Percentiles rank a stretch among this genome's conserved stretches.
These are phyloP conservation scores for Asbolus verrucosus DNA, from an alignment of 1,140 invertebrate genomes.

Conservation along the genomic window DNA sequence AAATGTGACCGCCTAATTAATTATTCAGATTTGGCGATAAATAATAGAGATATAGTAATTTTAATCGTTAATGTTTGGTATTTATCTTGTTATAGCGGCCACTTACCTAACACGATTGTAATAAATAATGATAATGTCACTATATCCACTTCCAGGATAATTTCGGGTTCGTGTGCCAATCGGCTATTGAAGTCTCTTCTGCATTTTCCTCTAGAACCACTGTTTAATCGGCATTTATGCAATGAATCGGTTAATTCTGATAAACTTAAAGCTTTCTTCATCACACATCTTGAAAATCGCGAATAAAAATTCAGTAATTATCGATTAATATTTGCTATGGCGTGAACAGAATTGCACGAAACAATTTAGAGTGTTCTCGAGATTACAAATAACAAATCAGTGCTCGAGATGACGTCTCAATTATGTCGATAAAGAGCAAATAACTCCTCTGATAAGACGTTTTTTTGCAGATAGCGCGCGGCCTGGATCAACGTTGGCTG, in stretches of 20 bases:
- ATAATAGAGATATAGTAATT: slow-evolving; percentile 29
- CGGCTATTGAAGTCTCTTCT: slow-evolving; percentile 39
- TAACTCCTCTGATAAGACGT: slow-evolving; percentile 34
- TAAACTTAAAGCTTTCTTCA: no score
- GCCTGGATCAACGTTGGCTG: slow-evolving; percentile 38
- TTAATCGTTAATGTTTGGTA: slow-evolving; percentile 3
- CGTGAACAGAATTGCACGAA: neutral
- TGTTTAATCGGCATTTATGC: no score
- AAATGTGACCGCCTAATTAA: slow-evolving; percentile 19
- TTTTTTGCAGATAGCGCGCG: slow-evolving; percentile 49
- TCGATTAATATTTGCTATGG: neutral
- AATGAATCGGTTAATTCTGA: no score
- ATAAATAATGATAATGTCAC: neutral
- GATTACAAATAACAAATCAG: neutral
- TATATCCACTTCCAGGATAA: neutral
- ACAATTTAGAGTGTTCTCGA: slow-evolving; percentile 1
- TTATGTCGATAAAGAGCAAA: neutral
- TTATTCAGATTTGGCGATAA: slow-evolving; percentile 32
- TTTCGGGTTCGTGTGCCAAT: neutral
- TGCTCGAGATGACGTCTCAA: slow-evolving; percentile 1
- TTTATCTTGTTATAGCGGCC: slow-evolving; percentile 16
- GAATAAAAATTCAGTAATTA: no score
- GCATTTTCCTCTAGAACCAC: slow-evolving; percentile 1
- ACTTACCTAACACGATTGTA: neutral
- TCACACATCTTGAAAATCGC: no score